Evolutionary conservation across 2,797 vertebrate species (phyloP).

Genomic region (Oreortyx pictus): DNA sequence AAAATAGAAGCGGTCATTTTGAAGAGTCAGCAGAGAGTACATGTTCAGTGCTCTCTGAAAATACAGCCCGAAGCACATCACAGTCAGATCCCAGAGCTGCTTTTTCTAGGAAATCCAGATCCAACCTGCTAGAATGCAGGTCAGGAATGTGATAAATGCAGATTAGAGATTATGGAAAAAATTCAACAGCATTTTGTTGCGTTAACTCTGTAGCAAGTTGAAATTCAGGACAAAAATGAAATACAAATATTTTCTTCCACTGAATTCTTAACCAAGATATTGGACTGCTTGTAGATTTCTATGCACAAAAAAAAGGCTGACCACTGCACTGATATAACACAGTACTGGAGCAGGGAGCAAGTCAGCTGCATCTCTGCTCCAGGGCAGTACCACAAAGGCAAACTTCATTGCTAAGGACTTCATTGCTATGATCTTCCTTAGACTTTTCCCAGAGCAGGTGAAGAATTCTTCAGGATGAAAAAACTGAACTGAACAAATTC

Average conservation of each 20-base stretch:
- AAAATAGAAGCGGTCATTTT: background rate
- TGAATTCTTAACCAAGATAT: background rate
- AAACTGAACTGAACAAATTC: background rate
- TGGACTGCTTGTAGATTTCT: background rate
- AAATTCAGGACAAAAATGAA: background rate
- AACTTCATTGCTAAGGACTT: background rate
- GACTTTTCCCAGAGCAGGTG: background rate
- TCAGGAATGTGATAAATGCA: background rate
- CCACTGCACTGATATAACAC: background rate
- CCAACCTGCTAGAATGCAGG: background rate
- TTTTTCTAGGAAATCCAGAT: background rate
- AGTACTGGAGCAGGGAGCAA: background rate
- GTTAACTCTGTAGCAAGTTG: background rate
- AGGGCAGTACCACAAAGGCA: background rate
- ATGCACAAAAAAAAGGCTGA: conserved; percentile 16
- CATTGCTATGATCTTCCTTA: background rate
- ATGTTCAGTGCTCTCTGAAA: background rate
- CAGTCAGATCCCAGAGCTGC: background rate
- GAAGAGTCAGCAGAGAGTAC: background rate
- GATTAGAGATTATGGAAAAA: background rate
- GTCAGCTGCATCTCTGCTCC: conserved; percentile 47
- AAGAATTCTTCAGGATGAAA: background rate
- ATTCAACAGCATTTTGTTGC: background rate
- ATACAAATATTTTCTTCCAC: background rate
- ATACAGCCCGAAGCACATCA: background rate